These are phyloP conservation scores for Aegithalos caudatus DNA, from an alignment of 2,113 vertebrate species.

Conservation along the genomic window DNA sequence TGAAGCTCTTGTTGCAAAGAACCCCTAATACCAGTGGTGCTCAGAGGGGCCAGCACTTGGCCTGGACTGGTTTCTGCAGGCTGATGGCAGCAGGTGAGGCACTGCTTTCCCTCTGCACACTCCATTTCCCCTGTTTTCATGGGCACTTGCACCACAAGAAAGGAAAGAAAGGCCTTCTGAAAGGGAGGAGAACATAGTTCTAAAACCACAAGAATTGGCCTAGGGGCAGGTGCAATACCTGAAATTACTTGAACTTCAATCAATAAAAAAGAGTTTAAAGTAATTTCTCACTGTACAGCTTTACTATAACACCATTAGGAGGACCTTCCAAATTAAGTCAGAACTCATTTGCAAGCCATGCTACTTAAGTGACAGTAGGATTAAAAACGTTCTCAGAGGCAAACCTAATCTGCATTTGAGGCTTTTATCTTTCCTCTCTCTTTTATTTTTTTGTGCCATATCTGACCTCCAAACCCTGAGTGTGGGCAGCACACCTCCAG, in stretches of 20 bases:
- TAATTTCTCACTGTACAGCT: slow-evolving; percentile 13
- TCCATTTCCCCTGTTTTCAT: not conserved
- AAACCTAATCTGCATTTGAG: not conserved
- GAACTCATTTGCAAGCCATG: slow-evolving; percentile 6
- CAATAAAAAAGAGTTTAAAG: slow-evolving; percentile 51
- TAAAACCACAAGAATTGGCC: slow-evolving; percentile 45
- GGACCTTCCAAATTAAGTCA: not conserved
- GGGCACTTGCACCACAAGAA: not conserved
- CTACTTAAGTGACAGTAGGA: not conserved
- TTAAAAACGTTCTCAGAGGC: not conserved
- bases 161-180: not conserved
- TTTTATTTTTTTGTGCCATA: not conserved
- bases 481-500: not conserved
- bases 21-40: not conserved
- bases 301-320: not conserved
- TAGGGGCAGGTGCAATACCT: not conserved
- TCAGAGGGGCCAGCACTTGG: not conserved
- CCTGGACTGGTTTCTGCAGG: not conserved
- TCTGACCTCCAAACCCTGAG: not conserved
- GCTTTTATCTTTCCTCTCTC: not conserved
- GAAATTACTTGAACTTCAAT: slow-evolving; percentile 25
- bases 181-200: not conserved
- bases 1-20: not conserved
- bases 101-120: not conserved
- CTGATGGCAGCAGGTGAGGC: fast-evolving